Conservation (phyloP, 2,113 vertebrate genomes). For the Chionomys nivalis region DNA sequence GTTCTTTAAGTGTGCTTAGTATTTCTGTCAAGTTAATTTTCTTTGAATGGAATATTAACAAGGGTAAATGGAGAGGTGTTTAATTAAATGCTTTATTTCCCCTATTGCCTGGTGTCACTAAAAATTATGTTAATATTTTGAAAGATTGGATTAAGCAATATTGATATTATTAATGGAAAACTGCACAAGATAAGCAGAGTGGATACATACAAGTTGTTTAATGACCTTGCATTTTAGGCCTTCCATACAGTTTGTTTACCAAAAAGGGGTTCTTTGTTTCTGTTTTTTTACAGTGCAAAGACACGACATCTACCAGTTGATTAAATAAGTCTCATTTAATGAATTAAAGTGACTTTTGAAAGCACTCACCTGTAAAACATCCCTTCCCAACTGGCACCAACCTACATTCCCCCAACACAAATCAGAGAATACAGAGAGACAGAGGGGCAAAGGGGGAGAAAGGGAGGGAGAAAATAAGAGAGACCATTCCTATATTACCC, state of each 20-base stretch:
- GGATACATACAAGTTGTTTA: neutral
- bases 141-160: neutral
- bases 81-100: neutral
- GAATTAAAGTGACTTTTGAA: neutral
- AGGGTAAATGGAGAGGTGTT: neutral
- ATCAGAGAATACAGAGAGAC: neutral
- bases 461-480: neutral
- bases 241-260: no score
- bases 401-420: neutral
- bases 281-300: neutral
- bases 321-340: no score
- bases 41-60: neutral
- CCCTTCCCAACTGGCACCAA: neutral
- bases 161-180: neutral
- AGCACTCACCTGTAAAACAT: neutral
- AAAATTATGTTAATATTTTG: slow-evolving; percentile 50
- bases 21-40: neutral
- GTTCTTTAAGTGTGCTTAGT: neutral
- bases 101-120: neutral
- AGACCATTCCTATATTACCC: neutral
- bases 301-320: no score
- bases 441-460: no score
- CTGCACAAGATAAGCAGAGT: neutral
- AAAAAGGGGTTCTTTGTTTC: neutral
- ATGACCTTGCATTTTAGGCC: neutral